phyloP scores from a whole-genome alignment of 2,888 invertebrate species.

The Leucozona laternaria region DNA sequence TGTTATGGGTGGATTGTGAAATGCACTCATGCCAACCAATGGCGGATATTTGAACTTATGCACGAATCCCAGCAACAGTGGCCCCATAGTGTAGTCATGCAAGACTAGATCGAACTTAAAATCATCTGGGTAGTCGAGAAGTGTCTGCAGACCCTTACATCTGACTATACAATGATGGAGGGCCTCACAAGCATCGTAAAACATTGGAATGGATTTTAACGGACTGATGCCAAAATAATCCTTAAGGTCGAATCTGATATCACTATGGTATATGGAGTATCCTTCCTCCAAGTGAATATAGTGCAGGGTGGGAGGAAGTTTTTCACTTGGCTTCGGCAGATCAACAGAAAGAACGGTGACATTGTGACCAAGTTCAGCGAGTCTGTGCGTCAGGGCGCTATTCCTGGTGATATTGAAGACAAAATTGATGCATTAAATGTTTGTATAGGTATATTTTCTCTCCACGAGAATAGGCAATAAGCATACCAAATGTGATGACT shows the following conservation, averaged over 20 bases:
- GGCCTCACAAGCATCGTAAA: too few species aligned
- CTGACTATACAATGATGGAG: neutral
- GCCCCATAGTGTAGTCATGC: conserved; percentile 79
- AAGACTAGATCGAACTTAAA: conserved; percentile 81
- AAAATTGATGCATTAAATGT: neutral
- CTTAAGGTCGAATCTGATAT: neutral
- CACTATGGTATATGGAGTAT: conserved; percentile 70
- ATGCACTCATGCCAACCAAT: conserved; percentile 78
- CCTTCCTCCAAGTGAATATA: conserved; percentile 78
- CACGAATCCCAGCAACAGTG: conserved; percentile 79
- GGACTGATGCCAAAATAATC: too few species aligned
- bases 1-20: conserved; percentile 76
- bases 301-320: conserved; percentile 76
- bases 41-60: conserved; percentile 81
- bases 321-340: conserved; percentile 67
- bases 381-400: conserved; percentile 75
- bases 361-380: conserved; percentile 77
- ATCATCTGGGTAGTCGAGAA: conserved; percentile 78
- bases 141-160: conserved; percentile 76
- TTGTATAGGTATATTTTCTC: too few species aligned
- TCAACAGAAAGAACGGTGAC: conserved; percentile 78
- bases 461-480: too few species aligned
- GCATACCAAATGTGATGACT: conserved; percentile 78
- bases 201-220: too few species aligned
- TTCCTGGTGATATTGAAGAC: conserved; percentile 67